Conservation (phyloP, 2,113 vertebrate species). For the Leucoraja erinaceus region DNA sequence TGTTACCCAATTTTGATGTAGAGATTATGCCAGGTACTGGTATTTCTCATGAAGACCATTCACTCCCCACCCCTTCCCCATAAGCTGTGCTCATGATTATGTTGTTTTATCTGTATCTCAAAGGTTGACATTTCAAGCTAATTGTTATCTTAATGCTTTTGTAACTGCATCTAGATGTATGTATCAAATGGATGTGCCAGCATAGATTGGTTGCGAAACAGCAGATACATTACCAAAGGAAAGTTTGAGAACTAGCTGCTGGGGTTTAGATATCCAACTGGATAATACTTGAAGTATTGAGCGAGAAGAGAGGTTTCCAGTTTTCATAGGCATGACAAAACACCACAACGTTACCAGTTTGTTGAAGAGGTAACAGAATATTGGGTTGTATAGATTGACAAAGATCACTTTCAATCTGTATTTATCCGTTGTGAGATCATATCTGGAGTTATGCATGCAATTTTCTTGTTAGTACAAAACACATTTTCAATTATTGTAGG, state of each 20-base stretch:
- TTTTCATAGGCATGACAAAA: not conserved
- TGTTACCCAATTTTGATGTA: slow-evolving; percentile 98
- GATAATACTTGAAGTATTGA: not conserved
- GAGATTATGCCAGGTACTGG: slow-evolving; percentile 96
- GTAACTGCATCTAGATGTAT: not conserved
- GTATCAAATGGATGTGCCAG: not conserved
- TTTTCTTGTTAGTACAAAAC: not conserved
- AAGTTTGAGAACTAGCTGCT: not conserved
- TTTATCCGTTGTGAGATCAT: not conserved
- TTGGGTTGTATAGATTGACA: not conserved
- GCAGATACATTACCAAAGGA: not conserved
- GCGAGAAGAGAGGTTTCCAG: not conserved
- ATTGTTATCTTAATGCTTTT: slow-evolving; percentile 4
- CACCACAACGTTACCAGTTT: not conserved
- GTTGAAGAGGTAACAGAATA: not conserved
- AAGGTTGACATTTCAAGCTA: not conserved
- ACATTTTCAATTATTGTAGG: not conserved
- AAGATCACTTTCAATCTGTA: not conserved
- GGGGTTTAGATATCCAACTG: not conserved
- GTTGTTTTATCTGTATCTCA: not conserved
- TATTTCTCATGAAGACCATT: slow-evolving; percentile 38
- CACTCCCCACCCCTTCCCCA: not conserved
- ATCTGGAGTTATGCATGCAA: not conserved
- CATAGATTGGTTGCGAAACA: not conserved
- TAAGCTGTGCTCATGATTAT: not conserved